A percentile compares a stretch with the other conserved stretches of the same genome.
Evolutionary conservation across 2,888 invertebrate species (phyloP).

Genomic region (Tipula vernalis): DNA sequence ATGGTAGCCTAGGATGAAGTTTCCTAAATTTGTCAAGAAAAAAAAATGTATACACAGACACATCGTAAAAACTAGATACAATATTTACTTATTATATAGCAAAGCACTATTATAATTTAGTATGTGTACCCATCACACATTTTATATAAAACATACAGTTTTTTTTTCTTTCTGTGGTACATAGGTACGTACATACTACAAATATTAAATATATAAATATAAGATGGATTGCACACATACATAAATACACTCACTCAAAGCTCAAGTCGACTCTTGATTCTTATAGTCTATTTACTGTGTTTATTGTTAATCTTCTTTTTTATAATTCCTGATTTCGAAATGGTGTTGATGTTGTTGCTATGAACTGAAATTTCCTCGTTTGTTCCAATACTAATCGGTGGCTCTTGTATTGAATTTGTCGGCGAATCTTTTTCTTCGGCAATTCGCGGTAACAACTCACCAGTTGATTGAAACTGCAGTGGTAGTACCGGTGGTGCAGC

Average conservation of each 20-base stretch:
- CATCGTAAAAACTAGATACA: too few species aligned
- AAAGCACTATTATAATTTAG: too few species aligned
- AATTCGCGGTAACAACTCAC: conserved; percentile 61
- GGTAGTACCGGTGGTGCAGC: conserved; percentile 23
- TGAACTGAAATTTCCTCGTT: not conserved
- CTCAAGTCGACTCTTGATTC: not conserved
- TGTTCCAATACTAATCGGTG: not conserved
- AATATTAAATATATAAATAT: not conserved
- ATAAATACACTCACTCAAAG: not conserved
- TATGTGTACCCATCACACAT: too few species aligned
- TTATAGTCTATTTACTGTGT: not conserved
- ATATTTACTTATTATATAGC: too few species aligned
- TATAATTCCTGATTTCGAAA: not conserved
- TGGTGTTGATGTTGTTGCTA: not conserved
- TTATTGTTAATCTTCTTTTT: not conserved
- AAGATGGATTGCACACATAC: not conserved
- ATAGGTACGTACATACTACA: too few species aligned
- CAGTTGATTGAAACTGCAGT: conserved; percentile 38
- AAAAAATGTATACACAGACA: too few species aligned
- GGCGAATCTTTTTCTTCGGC: conserved; percentile 81
- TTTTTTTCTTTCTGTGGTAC: too few species aligned
- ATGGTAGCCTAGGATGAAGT: too few species aligned
- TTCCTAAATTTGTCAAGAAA: too few species aligned
- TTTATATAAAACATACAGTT: too few species aligned
- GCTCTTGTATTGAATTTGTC: conserved; percentile 38